Evolutionary conservation across 2,113 vertebrate genomes (phyloP), one percentile per base, ranked within the genome.

Genomic region (Lophochroa leadbeateri): DNA sequence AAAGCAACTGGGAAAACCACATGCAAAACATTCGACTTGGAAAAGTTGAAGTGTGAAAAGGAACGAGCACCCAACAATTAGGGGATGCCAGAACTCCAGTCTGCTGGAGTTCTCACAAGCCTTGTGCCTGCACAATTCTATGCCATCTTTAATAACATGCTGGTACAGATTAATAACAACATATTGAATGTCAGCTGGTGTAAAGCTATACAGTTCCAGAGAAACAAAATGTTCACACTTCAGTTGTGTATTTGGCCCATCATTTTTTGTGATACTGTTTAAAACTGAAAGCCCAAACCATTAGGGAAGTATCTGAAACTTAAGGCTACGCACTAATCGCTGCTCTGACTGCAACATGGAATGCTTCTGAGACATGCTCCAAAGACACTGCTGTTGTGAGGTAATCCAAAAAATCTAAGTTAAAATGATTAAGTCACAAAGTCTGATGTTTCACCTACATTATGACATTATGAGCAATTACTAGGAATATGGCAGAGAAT

Each of bases 131-230:
- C 76, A 57, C 44, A 63, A 17, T 39, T 55, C 47, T 49, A 94
- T 72, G 29, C 41, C 63, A 53, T 55, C 27, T 71, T 85, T 90
- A 95, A 90, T 84, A 91, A 81, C 53, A 58, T 35, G 13, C 61
- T 87, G 65, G 44, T 95, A 78, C 20, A 39, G 77, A 94, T 86
- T 96, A 94, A 92, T 94, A 90, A 85, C 44, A 94, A 84, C 83
- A 82, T 52, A 89, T 91, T 79, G 70, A 87, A 69, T 50, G 81
- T 82, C 94, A 96, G 57, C 65, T 96, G 94, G 69, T 76, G 9
- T 79, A 72, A 94, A 92, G 47, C 57, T 86, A 64, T 13, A 44
- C 25, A 27, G 89, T 72, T 65, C 52, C 70, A 90, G 58, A 58
- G 70, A 96, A 92, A 87, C 78, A 90, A 90, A 95, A 84, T 37